These are phyloP conservation scores for Felis chaus DNA, from an alignment of 2,113 vertebrate species.

Conservation along the genomic window DNA sequence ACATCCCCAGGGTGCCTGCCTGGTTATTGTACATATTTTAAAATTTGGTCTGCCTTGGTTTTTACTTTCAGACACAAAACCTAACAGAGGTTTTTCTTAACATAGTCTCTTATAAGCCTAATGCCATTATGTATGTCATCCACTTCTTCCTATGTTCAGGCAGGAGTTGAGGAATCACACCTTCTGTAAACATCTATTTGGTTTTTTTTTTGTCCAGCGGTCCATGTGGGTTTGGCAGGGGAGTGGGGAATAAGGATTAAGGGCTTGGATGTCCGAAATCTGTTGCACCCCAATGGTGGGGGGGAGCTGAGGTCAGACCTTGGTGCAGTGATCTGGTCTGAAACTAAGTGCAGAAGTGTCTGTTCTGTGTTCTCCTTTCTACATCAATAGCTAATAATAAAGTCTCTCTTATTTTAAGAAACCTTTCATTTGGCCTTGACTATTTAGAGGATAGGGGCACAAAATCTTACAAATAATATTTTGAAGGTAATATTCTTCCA, in stretches of 20 bases:
- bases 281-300: background rate
- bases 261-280: accelerated
- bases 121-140: background rate
- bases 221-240: background rate
- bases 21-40: background rate
- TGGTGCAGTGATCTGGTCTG: background rate
- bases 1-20: background rate
- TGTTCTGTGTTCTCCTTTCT: background rate
- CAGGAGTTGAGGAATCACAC: background rate
- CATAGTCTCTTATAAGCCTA: background rate
- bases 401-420: background rate
- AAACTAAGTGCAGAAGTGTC: background rate
- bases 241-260: too few relatives aligned
- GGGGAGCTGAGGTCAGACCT: background rate
- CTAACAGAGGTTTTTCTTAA: background rate
- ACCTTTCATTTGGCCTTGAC: background rate
- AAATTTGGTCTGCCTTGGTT: background rate
- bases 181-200: background rate
- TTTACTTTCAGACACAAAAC: background rate
- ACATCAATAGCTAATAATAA: background rate
- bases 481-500: background rate
- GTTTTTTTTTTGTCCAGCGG: background rate
- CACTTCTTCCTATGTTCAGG: background rate
- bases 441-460: background rate
- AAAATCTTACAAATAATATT: background rate